Base-by-base conservation (phyloP, 2,113 vertebrate genomes). In the Spea bombifrons region DNA sequence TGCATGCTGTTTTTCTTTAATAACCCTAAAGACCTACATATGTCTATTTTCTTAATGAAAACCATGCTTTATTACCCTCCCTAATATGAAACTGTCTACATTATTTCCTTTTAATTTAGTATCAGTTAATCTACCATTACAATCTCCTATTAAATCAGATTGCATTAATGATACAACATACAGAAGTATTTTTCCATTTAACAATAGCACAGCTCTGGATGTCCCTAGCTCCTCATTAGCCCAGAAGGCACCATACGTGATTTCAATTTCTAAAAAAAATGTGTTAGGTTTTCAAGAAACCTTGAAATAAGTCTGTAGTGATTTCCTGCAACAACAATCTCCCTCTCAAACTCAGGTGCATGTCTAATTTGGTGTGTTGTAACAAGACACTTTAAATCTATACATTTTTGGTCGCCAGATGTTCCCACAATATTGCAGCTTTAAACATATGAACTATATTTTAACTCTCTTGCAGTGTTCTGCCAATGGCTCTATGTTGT, bases 191-290 rank as follows among this genome's bases (percentile, higher is more conserved):
- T 81, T 55, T 75, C 73, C 65, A 57, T 88, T 89, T 89, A 84
- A 86, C 84, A 88, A 86, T 30, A 85, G 83, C 66, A 84, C 86
- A 87, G 85, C 85, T 84, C 84, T 86, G 86, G 87, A 85, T 91
- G 89, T 85, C 84, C 71, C 81, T 85, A 86, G 78, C 82, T 83
- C 86, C 86, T 86, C 86, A 80, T 87, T 83, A 84, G 80, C 83
- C 83, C 81, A 85, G 82, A 86, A 86, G 82, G 72, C 50, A 80
- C 61, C 71, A 71, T 65, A 78, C 84, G 64, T 73, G 86, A 86
- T 82, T 83, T 45, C 57, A 7, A 0, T 83, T 88, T 85, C 80
- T 76, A 68, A 88, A 89, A 86, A 30, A 30, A 30, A 78, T 46
- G 47, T 76, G 45, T 48, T 86, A 80, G 87, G 82, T 75, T 77